These are phyloP conservation scores for Crioceris asparagi DNA, from an alignment of 2,888 invertebrate species.

Conservation along the genomic window DNA sequence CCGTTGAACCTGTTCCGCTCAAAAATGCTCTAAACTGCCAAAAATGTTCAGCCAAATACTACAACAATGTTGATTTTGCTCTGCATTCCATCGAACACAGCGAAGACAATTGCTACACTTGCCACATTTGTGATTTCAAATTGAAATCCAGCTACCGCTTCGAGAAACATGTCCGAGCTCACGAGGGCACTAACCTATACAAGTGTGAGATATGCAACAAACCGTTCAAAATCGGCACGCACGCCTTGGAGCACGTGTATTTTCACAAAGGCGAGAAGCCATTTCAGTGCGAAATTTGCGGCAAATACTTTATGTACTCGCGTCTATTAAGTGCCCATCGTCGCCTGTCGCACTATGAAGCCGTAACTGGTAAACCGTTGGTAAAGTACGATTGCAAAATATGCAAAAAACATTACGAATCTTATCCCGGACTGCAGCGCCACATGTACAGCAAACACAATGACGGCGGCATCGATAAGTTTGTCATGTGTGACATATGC, in stretches of 20 bases:
- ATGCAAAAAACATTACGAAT: slow-evolving; percentile 37
- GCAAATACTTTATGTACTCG: slow-evolving; percentile 40
- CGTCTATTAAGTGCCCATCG: slow-evolving; percentile 42
- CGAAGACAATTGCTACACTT: slow-evolving; percentile 25
- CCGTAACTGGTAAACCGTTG: slow-evolving; percentile 28
- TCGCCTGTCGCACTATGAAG: slow-evolving; percentile 39
- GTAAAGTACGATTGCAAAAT: slow-evolving; percentile 37
- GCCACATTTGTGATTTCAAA: slow-evolving; percentile 30
- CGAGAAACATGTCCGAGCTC: slow-evolving; percentile 32
- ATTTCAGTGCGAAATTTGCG: slow-evolving; percentile 44
- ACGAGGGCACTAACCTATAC: slow-evolving; percentile 26
- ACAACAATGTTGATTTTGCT: slow-evolving; percentile 26
- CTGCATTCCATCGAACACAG: slow-evolving; percentile 28
- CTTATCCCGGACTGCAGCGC: slow-evolving; percentile 29
- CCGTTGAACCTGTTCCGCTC: slow-evolving; percentile 16
- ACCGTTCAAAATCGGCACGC: slow-evolving; percentile 23
- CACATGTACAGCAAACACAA: slow-evolving; percentile 31
- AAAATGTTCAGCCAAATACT: slow-evolving; percentile 26
- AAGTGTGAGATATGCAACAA: slow-evolving; percentile 16
- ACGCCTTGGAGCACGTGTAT: slow-evolving; percentile 28
- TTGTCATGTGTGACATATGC: slow-evolving; percentile 18
- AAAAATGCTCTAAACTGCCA: slow-evolving; percentile 30
- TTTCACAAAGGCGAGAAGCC: slow-evolving; percentile 36
- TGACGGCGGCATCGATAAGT: slow-evolving; percentile 15
- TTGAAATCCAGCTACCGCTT: slow-evolving; percentile 29